These are phyloP conservation scores for Zaprionus ornatus DNA, from an alignment of 1,140 invertebrate species.

Conservation along the genomic window DNA sequence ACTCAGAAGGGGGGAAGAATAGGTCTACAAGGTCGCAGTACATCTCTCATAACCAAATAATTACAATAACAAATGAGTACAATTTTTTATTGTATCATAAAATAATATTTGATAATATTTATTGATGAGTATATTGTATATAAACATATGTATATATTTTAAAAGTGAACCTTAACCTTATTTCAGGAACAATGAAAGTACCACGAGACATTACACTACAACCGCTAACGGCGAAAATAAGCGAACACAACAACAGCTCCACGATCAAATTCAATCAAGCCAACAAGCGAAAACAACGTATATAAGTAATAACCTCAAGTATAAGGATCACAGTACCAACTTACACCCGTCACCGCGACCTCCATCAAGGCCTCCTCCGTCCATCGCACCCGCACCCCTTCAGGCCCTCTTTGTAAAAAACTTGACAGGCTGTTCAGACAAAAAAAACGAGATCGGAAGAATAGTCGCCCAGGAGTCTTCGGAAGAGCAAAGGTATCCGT, in stretches of 20 bases:
- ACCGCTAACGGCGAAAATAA: constrained; percentile 17
- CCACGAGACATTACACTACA: constrained; percentile 11
- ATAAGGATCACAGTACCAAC: constrained; percentile 21
- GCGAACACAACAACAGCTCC: constrained; percentile 3
- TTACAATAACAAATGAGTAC: too few species aligned
- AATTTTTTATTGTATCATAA: too few species aligned
- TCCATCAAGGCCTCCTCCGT: constrained; percentile 46
- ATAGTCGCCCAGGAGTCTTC: constrained; percentile 1
- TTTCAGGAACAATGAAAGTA: constrained; percentile 65
- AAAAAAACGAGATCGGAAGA: not conserved
- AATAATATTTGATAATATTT: too few species aligned
- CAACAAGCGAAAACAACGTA: constrained; percentile 9
- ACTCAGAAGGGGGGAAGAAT: too few species aligned
- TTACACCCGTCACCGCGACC: constrained; percentile 62
- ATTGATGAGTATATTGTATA: not conserved
- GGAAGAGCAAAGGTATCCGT: constrained; percentile 21
- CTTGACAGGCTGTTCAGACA: not conserved
- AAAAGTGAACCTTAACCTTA: not conserved
- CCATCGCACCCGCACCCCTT: constrained; percentile 15
- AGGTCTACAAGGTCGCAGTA: too few species aligned
- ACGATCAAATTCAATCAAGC: constrained; percentile 11
- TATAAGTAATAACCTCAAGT: constrained; percentile 35
- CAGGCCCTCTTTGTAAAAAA: constrained; percentile 38
- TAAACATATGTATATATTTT: not conserved
- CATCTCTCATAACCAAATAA: too few species aligned